These are phyloP conservation scores for Paedocypris sp. DNA, from an alignment of 2,113 vertebrate genomes.

Conservation along the genomic window DNA sequence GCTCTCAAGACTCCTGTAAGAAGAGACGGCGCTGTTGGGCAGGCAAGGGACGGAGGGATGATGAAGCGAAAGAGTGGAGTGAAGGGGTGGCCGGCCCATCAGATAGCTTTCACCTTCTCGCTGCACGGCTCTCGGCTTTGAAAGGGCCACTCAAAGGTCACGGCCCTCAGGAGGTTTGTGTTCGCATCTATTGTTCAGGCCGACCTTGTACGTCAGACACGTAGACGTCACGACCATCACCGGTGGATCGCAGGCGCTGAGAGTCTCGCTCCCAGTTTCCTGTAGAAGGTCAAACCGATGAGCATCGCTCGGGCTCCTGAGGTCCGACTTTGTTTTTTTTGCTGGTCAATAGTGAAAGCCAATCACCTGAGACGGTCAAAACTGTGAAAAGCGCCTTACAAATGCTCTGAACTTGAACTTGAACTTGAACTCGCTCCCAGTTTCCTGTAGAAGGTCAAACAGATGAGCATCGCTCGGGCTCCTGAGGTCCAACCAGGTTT, in stretches of 20 bases:
- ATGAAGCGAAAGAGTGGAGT: constrained; percentile 14
- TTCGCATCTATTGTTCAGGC: constrained; percentile 26
- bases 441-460: neutral
- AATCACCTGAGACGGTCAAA: no score
- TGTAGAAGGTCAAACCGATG: neutral
- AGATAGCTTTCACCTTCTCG: constrained; percentile 39
- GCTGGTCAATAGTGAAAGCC: neutral
- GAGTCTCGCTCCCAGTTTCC: neutral
- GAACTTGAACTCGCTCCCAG: no score
- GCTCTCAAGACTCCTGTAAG: constrained; percentile 21
- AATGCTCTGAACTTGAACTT: no score
- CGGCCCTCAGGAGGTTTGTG: constrained; percentile 17
- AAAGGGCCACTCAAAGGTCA: constrained; percentile 30
- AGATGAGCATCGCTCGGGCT: neutral
- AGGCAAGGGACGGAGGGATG: constrained; percentile 9
- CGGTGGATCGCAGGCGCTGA: no score
- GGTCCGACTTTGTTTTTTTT: neutral
- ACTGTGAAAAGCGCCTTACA: no score
- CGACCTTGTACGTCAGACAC: constrained; percentile 13
- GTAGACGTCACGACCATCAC: constrained; percentile 28
- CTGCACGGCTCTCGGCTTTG: constrained; percentile 28
- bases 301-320: neutral
- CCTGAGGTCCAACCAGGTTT: neutral
- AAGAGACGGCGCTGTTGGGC: constrained; percentile 18
- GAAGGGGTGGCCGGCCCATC: constrained; percentile 32